Base-by-base conservation (phyloP, 2,113 vertebrate genomes). In the Nerophis ophidion region DNA sequence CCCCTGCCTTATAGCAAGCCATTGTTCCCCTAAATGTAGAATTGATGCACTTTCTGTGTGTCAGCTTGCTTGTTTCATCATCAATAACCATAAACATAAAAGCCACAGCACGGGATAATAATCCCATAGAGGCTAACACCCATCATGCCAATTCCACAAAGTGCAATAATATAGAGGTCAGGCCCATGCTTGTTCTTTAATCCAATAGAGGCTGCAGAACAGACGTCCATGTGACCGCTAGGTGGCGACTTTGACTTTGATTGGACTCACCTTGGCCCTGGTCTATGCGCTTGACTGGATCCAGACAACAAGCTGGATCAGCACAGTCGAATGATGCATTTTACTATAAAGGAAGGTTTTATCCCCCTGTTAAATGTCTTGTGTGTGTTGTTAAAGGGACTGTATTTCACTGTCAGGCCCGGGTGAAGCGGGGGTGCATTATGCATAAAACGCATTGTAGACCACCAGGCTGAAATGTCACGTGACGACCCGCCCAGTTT, bases 181-280 rank as follows among this genome's bases (percentile, higher is more conserved):
- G 38, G 61, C 65, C 66, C 66, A 26, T 57, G 62, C 75, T 76
- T 84, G 82, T 82, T 79, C 61, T 70, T 66, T 74, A 81, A 88
- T 88, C 72, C 77, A 75, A 82, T 88, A 73, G 10, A 49, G 48
- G 66, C 36, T 55, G 49, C 60, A 54, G 64, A 68, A 60, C 63
- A 75, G 50, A 40, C 42, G 63, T 62, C 49, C 8, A n/a, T 53
- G 13, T 36, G 55, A 47, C 84, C 85, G 77, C 85, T 78, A 85
- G 87, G 84, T 82, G 87, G 87, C 81, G 83, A 77, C 76, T 74
- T 84, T 75, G 74, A 58, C 61, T 76, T 76, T 17, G 71, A 65
- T 17, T 54, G 59, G 49, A 38, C 56, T 70, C 67, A 72, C 66
- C 66, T 56, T 59, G 71, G 61, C 71, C 56, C 58, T 15, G 65